These are phyloP conservation scores for Diloba caeruleocephala DNA, from an alignment of 2,888 invertebrate genomes.

Conservation along the genomic window DNA sequence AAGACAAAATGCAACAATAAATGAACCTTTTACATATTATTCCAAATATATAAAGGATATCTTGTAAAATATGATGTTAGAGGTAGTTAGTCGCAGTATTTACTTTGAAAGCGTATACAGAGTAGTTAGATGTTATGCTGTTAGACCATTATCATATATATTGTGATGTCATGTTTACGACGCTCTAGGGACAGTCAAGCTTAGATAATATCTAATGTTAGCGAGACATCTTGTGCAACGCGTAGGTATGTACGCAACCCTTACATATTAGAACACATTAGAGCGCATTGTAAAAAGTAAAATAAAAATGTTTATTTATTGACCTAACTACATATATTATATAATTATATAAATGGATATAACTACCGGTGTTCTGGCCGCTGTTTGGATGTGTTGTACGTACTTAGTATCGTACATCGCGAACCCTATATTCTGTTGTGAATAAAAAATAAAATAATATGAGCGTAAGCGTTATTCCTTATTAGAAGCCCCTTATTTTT, in stretches of 20 bases:
- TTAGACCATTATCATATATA: slow-evolving; percentile 33
- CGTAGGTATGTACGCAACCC: not conserved
- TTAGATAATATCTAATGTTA: not conserved
- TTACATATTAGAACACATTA: slow-evolving; percentile 7
- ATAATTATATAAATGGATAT: slow-evolving; percentile 33
- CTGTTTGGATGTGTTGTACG: slow-evolving; percentile 44
- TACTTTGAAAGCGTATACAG: slow-evolving; percentile 34
- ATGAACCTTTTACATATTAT: slow-evolving; percentile 16
- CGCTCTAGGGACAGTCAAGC: slow-evolving; percentile 22
- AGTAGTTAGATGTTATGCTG: slow-evolving; percentile 52
- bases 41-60: slow-evolving; percentile 10
- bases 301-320: slow-evolving; percentile 43
- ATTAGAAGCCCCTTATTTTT: slow-evolving; percentile 15
- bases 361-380: slow-evolving; percentile 36
- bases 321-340: slow-evolving; percentile 36
- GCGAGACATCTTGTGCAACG: not conserved
- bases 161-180: slow-evolving; percentile 16
- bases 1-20: slow-evolving; percentile 39
- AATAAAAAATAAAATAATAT: slow-evolving; percentile 78
- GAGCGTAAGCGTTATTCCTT: slow-evolving; percentile 54
- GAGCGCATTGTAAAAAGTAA: slow-evolving; percentile 38
- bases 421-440: slow-evolving; percentile 78
- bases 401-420: slow-evolving; percentile 61
- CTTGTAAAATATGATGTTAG: slow-evolving; percentile 26
- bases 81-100: slow-evolving; percentile 24